Percentiles rank a stretch among this genome's conserved stretches.
phyloP scores from a whole-genome alignment of 2,113 vertebrate species.

The Sialia sialis region DNA sequence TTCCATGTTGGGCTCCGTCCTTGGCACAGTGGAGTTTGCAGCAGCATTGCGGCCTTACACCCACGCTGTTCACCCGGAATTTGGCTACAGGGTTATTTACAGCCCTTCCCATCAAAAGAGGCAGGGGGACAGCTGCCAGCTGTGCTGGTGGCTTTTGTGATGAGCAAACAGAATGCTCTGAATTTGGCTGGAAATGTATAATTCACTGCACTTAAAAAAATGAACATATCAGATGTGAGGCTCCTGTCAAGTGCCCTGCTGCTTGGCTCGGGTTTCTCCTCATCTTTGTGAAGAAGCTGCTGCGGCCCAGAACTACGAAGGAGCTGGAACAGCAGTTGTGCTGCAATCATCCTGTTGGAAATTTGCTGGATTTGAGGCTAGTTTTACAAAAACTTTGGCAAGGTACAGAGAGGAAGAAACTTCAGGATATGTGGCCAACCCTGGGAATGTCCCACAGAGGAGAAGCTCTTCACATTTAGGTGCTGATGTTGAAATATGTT shows the following conservation, averaged over 20 bases:
- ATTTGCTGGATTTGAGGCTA: not conserved
- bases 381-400: not conserved
- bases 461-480: not conserved
- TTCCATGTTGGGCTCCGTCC: not conserved
- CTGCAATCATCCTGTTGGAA: not conserved
- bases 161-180: not conserved
- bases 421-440: not conserved
- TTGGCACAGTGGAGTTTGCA: not conserved
- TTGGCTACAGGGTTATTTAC: not conserved
- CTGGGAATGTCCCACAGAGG: not conserved
- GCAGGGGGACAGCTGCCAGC: not conserved
- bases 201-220: not conserved
- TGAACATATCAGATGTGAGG: not conserved
- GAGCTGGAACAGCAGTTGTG: not conserved
- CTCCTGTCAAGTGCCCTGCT: not conserved
- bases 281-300: not conserved
- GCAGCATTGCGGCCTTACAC: not conserved
- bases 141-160: conserved; percentile 12
- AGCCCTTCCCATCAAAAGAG: not conserved
- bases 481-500: not conserved
- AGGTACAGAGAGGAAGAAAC: not conserved
- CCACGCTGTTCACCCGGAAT: not conserved
- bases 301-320: accelerated
- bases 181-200: not conserved
- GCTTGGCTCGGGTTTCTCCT: not conserved